Percentiles rank a stretch among this genome's conserved stretches.
These are phyloP conservation scores for Ciconia boyciana DNA, from an alignment of 2,113 vertebrate species.

Conservation along the genomic window DNA sequence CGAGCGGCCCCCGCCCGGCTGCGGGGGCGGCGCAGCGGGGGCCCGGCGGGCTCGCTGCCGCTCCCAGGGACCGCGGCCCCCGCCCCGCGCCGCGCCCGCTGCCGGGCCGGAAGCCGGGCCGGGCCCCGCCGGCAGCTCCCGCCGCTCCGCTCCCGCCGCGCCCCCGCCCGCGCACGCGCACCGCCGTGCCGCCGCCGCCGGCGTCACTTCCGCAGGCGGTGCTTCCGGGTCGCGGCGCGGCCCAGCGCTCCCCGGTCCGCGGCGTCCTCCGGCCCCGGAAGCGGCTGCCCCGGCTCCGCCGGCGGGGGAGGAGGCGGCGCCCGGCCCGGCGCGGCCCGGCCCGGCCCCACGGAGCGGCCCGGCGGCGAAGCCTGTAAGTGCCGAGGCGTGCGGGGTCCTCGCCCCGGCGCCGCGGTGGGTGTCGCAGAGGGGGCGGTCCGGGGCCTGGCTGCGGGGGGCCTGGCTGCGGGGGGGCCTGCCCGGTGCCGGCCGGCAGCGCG, in stretches of 20 bases:
- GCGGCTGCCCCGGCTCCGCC: background rate
- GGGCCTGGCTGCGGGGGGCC: background rate
- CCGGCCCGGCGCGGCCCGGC: background rate
- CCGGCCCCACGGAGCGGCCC: background rate
- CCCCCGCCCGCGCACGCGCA: background rate
- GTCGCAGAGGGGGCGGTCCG: background rate
- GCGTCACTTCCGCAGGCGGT: conserved; percentile 60
- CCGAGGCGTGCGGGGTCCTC: background rate
- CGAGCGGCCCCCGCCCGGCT: too few species aligned
- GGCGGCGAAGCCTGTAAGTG: background rate
- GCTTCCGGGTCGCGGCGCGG: background rate
- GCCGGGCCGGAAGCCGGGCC: too few species aligned
- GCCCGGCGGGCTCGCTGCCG: too few species aligned
- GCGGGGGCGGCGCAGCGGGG: too few species aligned
- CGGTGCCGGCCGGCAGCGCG: background rate
- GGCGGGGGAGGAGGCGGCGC: background rate
- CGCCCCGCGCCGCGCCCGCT: too few species aligned
- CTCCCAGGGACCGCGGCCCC: too few species aligned
- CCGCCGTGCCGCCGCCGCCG: too few species aligned
- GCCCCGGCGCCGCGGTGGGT: background rate
- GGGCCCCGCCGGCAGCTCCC: too few species aligned
- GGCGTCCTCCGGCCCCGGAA: background rate
- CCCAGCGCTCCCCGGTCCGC: background rate
- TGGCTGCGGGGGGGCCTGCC: background rate
- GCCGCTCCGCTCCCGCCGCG: too few species aligned